A percentile compares a stretch with the other conserved stretches of the same genome.
These are phyloP conservation scores for Ardeotis arabs DNA, from an alignment of 2,113 vertebrate genomes.

Conservation along the genomic window DNA sequence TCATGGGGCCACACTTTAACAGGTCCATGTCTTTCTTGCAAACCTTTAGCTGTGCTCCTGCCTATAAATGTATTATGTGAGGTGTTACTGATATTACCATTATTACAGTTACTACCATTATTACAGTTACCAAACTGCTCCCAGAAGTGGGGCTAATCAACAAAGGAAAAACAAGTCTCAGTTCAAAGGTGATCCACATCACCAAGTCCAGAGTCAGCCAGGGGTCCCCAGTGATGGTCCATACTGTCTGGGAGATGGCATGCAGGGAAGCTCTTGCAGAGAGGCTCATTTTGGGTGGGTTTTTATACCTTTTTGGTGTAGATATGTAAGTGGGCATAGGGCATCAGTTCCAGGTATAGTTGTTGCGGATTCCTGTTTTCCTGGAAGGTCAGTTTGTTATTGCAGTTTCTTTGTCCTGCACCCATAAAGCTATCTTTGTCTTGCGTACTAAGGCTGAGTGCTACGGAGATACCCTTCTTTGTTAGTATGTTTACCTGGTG, in stretches of 20 bases:
- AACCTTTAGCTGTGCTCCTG: not conserved
- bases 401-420: not conserved
- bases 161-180: not conserved
- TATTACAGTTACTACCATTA: not conserved
- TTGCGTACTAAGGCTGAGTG: not conserved
- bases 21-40: not conserved
- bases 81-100: not conserved
- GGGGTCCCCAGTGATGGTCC: not conserved
- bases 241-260: not conserved
- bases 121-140: not conserved
- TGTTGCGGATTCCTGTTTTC: not conserved
- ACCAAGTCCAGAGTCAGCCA: not conserved
- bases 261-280: not conserved
- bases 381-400: not conserved
- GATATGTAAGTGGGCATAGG: not conserved
- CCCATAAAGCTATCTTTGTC: not conserved
- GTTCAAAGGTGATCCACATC: not conserved
- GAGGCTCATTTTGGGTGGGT: not conserved
- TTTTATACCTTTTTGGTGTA: not conserved
- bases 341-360: not conserved
- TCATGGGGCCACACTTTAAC: not conserved
- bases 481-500: not conserved
- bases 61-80: not conserved
- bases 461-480: not conserved
- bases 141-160: not conserved